A percentile compares a stretch with the other conserved stretches of the same genome.
Conservation (phyloP, 92 coral and sea anemone genomes). For the Epizoanthus rinbou region DNA sequence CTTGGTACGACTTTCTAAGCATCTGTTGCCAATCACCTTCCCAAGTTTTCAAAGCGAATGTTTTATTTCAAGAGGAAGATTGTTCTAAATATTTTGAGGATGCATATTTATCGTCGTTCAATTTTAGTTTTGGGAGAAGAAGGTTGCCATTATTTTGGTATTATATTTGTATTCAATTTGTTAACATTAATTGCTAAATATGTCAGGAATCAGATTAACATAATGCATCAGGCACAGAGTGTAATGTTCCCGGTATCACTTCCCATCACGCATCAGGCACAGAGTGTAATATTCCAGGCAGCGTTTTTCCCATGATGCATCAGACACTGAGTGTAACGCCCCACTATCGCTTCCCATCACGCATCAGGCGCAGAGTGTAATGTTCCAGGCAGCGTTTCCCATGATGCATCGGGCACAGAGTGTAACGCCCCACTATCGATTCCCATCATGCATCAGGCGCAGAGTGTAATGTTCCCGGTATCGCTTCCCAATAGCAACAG, state of each 20-base stretch:
- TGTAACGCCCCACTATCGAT: slow-evolving; percentile 79
- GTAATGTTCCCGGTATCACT: neutral
- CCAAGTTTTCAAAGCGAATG: too few relatives aligned
- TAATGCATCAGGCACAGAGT: neutral
- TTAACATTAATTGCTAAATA: slow-evolving; percentile 89
- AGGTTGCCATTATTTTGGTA: too few relatives aligned
- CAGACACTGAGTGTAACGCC: neutral
- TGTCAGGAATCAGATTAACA: slow-evolving; percentile 73
- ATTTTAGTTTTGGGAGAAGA: slow-evolving; percentile 54
- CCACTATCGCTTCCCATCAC: neutral
- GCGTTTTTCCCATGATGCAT: neutral
- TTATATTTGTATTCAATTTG: too few relatives aligned
- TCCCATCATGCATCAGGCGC: neutral
- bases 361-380: neutral
- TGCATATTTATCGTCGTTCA: too few relatives aligned
- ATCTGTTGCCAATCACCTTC: too few relatives aligned
- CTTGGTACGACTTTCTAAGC: too few relatives aligned
- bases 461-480: neutral
- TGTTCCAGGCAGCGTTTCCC: slow-evolving; percentile 67
- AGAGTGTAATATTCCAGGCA: neutral
- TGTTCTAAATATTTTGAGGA: too few relatives aligned
- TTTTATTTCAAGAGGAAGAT: too few relatives aligned
- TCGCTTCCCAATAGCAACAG: slow-evolving; percentile 89
- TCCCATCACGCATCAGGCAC: neutral
- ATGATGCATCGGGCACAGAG: slow-evolving; percentile 71